Base-by-base conservation (phyloP, 2,888 invertebrate species). In the Aspidapion aeneum region DNA sequence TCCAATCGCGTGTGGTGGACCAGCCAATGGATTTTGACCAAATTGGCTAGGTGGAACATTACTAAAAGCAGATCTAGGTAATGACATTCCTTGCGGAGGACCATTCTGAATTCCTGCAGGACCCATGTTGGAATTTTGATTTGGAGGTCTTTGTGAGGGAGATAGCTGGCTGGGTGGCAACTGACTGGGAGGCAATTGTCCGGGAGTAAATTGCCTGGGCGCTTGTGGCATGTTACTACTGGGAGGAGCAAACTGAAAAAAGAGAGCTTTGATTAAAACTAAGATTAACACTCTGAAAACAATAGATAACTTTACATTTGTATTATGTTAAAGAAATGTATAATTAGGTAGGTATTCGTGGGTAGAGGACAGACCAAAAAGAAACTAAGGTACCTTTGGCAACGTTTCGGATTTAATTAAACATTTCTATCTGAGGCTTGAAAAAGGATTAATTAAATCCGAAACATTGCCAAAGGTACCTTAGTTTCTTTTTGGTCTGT, bases 121-220 rank as follows among this genome's bases (percentile, higher is more conserved):
- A 21, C 64, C 18, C 20, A 62, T 19, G 17, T 55, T 54, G 19
- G 62, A 56, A 50, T 57, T 57, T 52, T 56, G 63, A 19, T 51
- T 56, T 18, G 61, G 18, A 19, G 49, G 20, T 61, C 35, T 57
- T 57, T 56, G 54, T 55, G 60, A 58, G 69, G 65, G 73, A 74
- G 55, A 77, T 73, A 22, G 63, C 59, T 57, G 71, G 66, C 55
- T 69, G 56, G 70, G 66, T 20, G 73, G 70, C 52, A 72, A 68
- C 66, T 63, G 71, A 22, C 64, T n/a, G 50, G 62, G 63, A 51
- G 58, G 49, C 7, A 49, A 58, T 1, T 69, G 51, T 59, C 60
- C 64, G 16, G 57, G 21, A 19, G 60, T 35, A 52, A 54, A 54
- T 22, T 17, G 19, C 5, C 35, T 18, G 17, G 49, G 59, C 20